Evolutionary conservation across 2,888 invertebrate genomes (phyloP), one percentile per base, ranked within the genome.

Genomic region (Synergus japonicus): DNA sequence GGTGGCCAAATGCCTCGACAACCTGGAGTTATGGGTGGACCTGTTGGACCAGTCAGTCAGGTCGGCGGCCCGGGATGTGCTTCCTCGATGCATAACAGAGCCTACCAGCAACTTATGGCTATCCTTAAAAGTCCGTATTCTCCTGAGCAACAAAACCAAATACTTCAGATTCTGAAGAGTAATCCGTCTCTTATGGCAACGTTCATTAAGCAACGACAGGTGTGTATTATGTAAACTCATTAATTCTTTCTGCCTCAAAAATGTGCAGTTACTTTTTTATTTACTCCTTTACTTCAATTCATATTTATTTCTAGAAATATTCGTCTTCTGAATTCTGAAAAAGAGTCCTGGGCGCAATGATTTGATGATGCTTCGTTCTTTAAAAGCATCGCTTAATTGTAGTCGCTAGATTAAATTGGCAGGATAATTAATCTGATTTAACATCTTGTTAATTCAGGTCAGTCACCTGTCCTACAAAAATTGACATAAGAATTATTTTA

Each of bases 151-250:
- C 98, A 98, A 90, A 96, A 96, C 90, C 96, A 97, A 93, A 95
- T 97, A 82, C 93, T 98, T 83, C 95, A 96, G 89, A 97, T 98
- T 89, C 94, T 98, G 84, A 98, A 98, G 93, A 96, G 97, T 84
- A 98, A 98, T 93, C 98, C 98, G 63, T 97, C 97, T 88, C 94
- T 99, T 69, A 98, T 98, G 97, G 97, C 98, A 79, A 97, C 98
- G 78, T 98, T 98, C 91, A 97, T 98, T 85, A 97, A 98, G 90
- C 97, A 97, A 92, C 94, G 97, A 91, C 96, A 96, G 93, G 95
- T 94, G 86, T 84, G 90, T 85, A 22, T 41, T 60, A 1, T 12
- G 15, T 18, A 15, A 76, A 60, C 12, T 76, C 81, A 60, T 44
- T 79, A 18, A 37, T 41, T 65, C 5, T 66, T 64, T 49, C 60